Evolutionary conservation across 1,140 invertebrate genomes (phyloP), one percentile per base, ranked within the genome.

Genomic region (Trachymyrmex septentrionalis): DNA sequence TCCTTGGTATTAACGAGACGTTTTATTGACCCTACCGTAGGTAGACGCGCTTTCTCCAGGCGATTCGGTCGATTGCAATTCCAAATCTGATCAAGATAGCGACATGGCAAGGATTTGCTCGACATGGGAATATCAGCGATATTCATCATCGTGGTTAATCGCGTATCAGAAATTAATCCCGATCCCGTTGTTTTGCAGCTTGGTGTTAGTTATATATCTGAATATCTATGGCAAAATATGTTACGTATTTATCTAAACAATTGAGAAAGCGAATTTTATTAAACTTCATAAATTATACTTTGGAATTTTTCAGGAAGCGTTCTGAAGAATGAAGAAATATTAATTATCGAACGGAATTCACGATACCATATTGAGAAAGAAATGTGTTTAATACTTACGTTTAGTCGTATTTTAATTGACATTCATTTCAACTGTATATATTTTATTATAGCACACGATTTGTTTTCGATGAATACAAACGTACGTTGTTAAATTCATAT

Each of bases 1-100:
- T 87, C 86, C 86, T 66, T 50, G 55, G 27, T 87, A 87, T 89
- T 89, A 89, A 89, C 88, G 75, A 66, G 69, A 81, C 81, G 57
- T 78, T 90, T 84, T 87, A 85, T 89, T 80, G 55, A 80, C 69
- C 57, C 69, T 61, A 69, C 81, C 87, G 34, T 30, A 27, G 50
- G 30, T 24, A 87, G 61, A 66, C 48, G 34, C 57, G 38, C 12
- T 34, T 48, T 24, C 44, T 77, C 44, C 44, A 44, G 44, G 61
- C 48, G 16, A 80, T 38, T 69, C 21, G 38, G 27, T 48, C 71
- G 78, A 21, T 77, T 50, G 59, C 71, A 69, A 38, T 85, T 76
- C n/a, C 64, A 30, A 27, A 59, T 88, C 76, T 55, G 64, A 50
- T 44, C 34, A 7, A 50, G 38, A 59, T 50, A 59, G 34, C 80